Evolutionary conservation across 2,113 vertebrate species (phyloP).

Genomic region (Odocoileus hemionus): DNA sequence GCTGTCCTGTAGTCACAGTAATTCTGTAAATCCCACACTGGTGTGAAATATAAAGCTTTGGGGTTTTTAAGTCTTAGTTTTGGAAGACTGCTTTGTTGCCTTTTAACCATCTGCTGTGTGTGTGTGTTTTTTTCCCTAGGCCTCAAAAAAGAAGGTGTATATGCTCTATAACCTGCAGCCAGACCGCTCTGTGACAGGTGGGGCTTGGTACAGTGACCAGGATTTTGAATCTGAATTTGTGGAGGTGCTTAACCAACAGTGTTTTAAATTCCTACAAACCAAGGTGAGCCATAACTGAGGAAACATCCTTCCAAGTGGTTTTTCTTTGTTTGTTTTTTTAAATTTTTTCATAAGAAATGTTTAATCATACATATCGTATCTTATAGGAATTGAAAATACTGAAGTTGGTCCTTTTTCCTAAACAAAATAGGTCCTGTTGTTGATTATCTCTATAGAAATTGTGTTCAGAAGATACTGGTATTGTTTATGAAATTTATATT

Average conservation of each 20-base stretch:
- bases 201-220: conserved; percentile 99
- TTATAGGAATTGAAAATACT: conserved; percentile 5
- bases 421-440: background rate
- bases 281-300: conserved; percentile 85
- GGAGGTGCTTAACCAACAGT: conserved; percentile 98
- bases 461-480: background rate
- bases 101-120: conserved; percentile 26
- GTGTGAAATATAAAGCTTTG: background rate
- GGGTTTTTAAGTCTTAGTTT: background rate
- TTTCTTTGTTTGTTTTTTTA: background rate
- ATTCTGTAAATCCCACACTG: background rate
- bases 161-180: conserved; percentile 98
- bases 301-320: background rate
- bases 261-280: conserved; percentile 96
- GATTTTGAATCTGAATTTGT: conserved; percentile 99
- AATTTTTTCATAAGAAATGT: background rate
- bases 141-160: conserved; percentile 99
- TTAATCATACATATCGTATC: conserved; percentile 5
- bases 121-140: conserved; percentile 78
- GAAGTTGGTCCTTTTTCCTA: background rate
- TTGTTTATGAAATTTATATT: conserved; percentile 30
- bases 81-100: background rate
- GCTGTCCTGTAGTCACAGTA: background rate
- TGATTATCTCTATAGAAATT: conserved; percentile 1
- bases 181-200: conserved; percentile 95